Evolutionary conservation across 2,113 vertebrate genomes (phyloP).

Genomic region (Dascyllus trimaculatus): DNA sequence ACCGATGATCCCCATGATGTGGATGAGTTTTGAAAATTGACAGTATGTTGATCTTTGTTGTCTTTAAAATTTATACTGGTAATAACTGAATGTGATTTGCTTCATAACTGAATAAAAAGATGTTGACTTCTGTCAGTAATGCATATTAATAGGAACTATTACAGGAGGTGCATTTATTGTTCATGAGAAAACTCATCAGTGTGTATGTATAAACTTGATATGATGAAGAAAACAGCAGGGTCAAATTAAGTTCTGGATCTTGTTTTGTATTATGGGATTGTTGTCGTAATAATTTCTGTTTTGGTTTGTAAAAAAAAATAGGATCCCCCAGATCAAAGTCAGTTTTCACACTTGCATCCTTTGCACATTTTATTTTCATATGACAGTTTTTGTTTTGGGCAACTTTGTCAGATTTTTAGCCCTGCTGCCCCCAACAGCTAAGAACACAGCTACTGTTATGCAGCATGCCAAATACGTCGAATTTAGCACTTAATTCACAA

Average conservation of each 20-base stretch:
- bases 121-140: constrained; percentile 7
- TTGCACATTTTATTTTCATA: neutral
- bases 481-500: too few species aligned
- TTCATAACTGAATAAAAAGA: constrained; percentile 35
- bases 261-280: neutral
- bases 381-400: too few species aligned
- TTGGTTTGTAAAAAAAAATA: neutral
- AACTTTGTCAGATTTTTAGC: too few species aligned
- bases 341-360: neutral
- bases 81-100: constrained; percentile 21
- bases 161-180: neutral
- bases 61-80: constrained; percentile 12
- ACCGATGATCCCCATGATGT: neutral
- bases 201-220: neutral
- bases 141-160: constrained; percentile 12
- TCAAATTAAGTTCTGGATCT: neutral
- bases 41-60: neutral
- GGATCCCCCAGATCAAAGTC: too few species aligned
- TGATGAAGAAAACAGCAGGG: neutral
- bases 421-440: too few species aligned
- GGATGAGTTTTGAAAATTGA: neutral
- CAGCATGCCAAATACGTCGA: neutral
- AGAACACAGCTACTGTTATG: neutral
- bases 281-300: neutral
- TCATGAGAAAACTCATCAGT: neutral